A percentile compares a stretch with the other conserved stretches of the same genome.
These are phyloP conservation scores for Mercenaria mercenaria DNA, from an alignment of 1,140 invertebrate species.

Conservation along the genomic window DNA sequence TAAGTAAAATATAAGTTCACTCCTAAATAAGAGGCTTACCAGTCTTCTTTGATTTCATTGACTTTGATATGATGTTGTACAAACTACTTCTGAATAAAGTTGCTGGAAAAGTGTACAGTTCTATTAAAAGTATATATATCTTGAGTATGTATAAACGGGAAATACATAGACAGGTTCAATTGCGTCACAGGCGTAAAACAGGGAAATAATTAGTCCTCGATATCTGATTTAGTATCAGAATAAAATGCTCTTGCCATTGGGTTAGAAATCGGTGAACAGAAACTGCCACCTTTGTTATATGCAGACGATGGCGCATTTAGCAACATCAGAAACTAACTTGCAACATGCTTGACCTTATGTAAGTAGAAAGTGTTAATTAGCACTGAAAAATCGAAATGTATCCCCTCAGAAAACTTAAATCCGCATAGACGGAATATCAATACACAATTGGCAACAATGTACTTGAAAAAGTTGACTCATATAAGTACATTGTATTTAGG, in stretches of 20 bases:
- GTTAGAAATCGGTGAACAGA: background rate
- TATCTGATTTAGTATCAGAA: constrained; percentile 14
- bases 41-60: too few relatives aligned
- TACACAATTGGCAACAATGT: constrained; percentile 9
- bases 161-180: too few relatives aligned
- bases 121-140: constrained; percentile 13
- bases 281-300: background rate
- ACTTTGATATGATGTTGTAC: constrained; percentile 23
- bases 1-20: background rate
- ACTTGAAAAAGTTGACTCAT: too few relatives aligned
- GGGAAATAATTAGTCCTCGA: constrained; percentile 26
- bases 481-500: constrained; percentile 63
- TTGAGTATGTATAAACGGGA: background rate
- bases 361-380: background rate
- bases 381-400: too few relatives aligned
- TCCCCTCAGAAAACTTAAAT: background rate
- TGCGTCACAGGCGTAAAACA: constrained; percentile 38
- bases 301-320: constrained; percentile 5
- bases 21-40: constrained; percentile 34
- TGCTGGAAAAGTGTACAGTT: too few relatives aligned
- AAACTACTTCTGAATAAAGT: too few relatives aligned
- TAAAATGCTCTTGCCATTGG: constrained; percentile 14
- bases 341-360: constrained; percentile 3
- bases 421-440: background rate
- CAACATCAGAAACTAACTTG: background rate